These are phyloP conservation scores for Macropodus opercularis DNA, from an alignment of 2,797 vertebrate species.

Conservation along the genomic window DNA sequence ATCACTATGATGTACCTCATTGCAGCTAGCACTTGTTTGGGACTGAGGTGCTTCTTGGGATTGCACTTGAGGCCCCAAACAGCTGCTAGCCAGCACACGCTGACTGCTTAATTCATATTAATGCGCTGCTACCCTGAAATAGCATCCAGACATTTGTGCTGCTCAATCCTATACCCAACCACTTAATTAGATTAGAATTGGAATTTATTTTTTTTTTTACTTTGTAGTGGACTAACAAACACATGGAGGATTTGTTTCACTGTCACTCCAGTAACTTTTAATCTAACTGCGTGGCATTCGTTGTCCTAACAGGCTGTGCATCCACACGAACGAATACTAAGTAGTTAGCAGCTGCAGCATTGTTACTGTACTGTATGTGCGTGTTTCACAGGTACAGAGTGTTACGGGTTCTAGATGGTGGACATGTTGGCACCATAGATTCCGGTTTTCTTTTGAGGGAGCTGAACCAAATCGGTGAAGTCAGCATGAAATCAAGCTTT, in stretches of 20 bases:
- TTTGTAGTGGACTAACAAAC: slow-evolving; percentile 1
- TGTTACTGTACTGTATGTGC: too few relatives aligned
- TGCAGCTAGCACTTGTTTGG: slow-evolving; percentile 68
- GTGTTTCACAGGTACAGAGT: too few relatives aligned
- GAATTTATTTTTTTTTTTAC: slow-evolving; percentile 1
- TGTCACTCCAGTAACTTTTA: background rate
- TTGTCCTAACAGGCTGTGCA: background rate
- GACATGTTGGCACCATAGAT: too few relatives aligned
- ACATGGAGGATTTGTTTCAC: background rate
- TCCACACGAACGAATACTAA: background rate
- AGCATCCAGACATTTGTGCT: slow-evolving; percentile 28
- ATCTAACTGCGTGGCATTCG: background rate
- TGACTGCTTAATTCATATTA: slow-evolving; percentile 66
- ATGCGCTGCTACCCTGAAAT: slow-evolving; percentile 64
- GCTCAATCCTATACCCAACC: slow-evolving; percentile 18
- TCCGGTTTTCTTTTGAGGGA: too few relatives aligned
- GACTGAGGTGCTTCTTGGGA: slow-evolving; percentile 55
- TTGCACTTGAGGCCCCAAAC: slow-evolving; percentile 54
- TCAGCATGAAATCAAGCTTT: too few relatives aligned
- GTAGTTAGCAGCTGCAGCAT: too few relatives aligned
- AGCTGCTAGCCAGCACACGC: slow-evolving; percentile 56
- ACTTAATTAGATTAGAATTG: slow-evolving; percentile 4
- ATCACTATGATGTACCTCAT: slow-evolving; percentile 64
- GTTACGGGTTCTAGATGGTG: too few relatives aligned
- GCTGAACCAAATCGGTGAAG: too few relatives aligned